Evolutionary conservation across 2,113 vertebrate genomes (phyloP).

Genomic region (Grammatotria lemairii): DNA sequence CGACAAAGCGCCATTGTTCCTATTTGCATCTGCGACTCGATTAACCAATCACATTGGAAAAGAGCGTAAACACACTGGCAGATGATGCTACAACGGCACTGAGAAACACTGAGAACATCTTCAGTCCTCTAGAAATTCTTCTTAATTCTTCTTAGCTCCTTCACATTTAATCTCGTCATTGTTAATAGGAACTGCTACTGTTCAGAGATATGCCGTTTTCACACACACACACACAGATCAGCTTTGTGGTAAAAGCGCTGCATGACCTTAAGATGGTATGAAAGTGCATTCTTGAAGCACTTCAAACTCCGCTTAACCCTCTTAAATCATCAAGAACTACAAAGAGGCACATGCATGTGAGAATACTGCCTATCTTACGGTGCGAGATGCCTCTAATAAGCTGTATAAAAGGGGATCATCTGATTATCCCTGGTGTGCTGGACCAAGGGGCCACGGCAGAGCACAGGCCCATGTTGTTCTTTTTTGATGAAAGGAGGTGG

Average conservation of each 20-base stretch:
- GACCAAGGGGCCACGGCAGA: conserved; percentile 51
- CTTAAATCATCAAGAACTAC: conserved; percentile 48
- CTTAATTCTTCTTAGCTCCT: conserved; percentile 54
- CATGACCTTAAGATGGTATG: conserved; percentile 49
- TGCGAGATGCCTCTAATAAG: conserved; percentile 68
- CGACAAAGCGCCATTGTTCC: conserved; percentile 35
- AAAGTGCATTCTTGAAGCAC: conserved; percentile 32
- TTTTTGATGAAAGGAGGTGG: conserved; percentile 70
- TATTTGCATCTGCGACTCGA: conserved; percentile 29
- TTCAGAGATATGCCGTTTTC: conserved; percentile 17
- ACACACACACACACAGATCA: background rate
- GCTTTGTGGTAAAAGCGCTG: conserved; percentile 27
- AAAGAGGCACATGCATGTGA: conserved; percentile 53
- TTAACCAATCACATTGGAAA: conserved; percentile 28
- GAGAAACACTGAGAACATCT: conserved; percentile 49
- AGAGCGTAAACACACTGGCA: conserved; percentile 29
- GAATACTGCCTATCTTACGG: conserved; percentile 54
- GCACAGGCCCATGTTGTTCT: conserved; percentile 58
- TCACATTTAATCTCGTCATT: conserved; percentile 66
- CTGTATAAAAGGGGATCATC: conserved; percentile 69
- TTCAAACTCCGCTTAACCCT: conserved; percentile 61
- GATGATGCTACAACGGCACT: conserved; percentile 49
- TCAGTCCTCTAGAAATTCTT: conserved; percentile 45
- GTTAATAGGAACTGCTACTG: conserved; percentile 47
- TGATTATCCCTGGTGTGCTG: conserved; percentile 64